Evolutionary conservation across 2,797 vertebrate genomes (phyloP), one percentile per base, ranked within the genome.

Genomic region (Hemibagrus guttatus): DNA sequence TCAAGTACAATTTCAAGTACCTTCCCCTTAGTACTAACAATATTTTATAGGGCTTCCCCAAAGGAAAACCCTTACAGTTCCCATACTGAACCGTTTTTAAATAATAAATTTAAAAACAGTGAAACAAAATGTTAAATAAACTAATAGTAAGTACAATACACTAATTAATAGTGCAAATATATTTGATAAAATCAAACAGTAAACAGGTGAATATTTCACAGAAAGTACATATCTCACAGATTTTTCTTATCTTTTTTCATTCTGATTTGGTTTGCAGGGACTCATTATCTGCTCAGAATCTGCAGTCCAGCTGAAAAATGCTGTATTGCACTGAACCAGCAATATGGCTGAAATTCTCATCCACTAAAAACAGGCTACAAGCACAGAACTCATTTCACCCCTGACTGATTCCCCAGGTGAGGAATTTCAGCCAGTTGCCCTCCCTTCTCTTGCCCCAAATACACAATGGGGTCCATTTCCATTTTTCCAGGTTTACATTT

Each of bases 321-420:
- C 26, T 81, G 35, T n/a, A 81, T 81, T 64, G 17, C 42, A 28
- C 66, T 64, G 35, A 49, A 81, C 1, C 26, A 64, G 66, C 3
- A 1, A 46, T 72, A 72, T 72, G 78, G 19, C 39, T 81, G 58
- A 26, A 63, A 81, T 63, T 85, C 49, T 66, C 80, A 88, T 85
- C 79, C 86, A 86, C 68, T 76, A 90, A 89, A 91, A 88, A 35
- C 84, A 69, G 17, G 54, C 64, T 74, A 84, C 59, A 84, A 35
- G 81, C 89, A 79, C 63, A 79, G 71, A 91, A 91, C 87, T 85
- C 54, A 86, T 90, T 92, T 92, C 90, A 92, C 87, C 89, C 91
- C 89, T 91, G 90, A 91, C 83, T 88, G 84, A 88, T 68, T 76
- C 75, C 82, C 75, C 71, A 59, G 81, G 64, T 61, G 66, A 78